These are phyloP conservation scores for Phrynocephalus guinanensis DNA, from an alignment of 2,797 vertebrate species.

Conservation along the genomic window DNA sequence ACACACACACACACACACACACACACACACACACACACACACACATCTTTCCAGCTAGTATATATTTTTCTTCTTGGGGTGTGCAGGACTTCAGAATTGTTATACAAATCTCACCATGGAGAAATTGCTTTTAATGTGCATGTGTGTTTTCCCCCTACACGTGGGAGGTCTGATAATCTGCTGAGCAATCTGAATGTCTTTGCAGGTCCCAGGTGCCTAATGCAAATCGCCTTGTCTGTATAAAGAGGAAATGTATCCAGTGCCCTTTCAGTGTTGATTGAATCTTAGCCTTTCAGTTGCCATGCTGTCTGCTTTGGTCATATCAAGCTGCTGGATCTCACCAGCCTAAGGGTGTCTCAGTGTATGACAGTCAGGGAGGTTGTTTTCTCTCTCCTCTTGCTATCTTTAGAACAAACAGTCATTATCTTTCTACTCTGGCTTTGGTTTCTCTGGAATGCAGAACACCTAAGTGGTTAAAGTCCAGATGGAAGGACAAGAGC, in stretches of 20 bases:
- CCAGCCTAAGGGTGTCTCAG: conserved; percentile 27
- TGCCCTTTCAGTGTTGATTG: conserved; percentile 45
- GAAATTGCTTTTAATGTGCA: neutral
- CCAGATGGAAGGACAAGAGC: neutral
- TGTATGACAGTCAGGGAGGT: conserved; percentile 6
- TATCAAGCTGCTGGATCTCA: conserved; percentile 42
- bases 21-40: too few relatives aligned
- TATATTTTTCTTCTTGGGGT: neutral
- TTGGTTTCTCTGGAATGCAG: rapidly evolving
- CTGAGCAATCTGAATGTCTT: neutral
- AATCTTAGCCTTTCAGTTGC: conserved; percentile 49
- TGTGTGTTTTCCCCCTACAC: neutral
- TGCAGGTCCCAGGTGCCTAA: conserved; percentile 27
- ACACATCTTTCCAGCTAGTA: neutral
- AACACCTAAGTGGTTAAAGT: neutral
- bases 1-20: too few relatives aligned
- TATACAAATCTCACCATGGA: conserved; percentile 29
- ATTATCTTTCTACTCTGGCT: neutral
- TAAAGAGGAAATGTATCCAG: conserved; percentile 26
- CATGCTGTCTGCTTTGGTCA: conserved; percentile 36
- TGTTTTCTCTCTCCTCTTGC: neutral
- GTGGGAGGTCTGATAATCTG: neutral
- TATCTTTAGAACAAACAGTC: neutral
- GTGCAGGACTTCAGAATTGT: conserved; percentile 1
- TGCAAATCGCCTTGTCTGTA: conserved; percentile 33